These are phyloP conservation scores for Austrofundulus limnaeus DNA, from an alignment of 2,113 vertebrate genomes.

Conservation along the genomic window DNA sequence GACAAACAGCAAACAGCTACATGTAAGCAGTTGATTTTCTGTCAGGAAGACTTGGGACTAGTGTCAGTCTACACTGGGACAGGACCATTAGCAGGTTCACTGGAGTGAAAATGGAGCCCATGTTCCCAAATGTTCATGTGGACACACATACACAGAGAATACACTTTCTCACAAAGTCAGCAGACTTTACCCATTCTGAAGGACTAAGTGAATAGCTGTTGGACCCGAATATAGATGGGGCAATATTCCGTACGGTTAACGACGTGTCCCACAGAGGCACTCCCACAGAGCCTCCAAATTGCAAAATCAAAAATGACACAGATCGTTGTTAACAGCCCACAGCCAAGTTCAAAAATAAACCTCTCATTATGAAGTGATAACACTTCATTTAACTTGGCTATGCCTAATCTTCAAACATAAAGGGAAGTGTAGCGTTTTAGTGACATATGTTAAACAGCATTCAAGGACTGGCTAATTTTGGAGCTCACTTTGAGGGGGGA, in stretches of 20 bases:
- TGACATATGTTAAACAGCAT: not conserved
- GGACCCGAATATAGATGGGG: constrained; percentile 2
- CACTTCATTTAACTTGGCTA: constrained; percentile 12
- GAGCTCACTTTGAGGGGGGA: not conserved
- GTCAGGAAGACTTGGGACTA: constrained; percentile 64
- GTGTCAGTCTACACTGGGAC: constrained; percentile 61
- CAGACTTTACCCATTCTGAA: not conserved
- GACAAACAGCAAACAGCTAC: constrained; percentile 63
- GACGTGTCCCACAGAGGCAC: constrained; percentile 41
- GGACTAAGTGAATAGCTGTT: constrained; percentile 14
- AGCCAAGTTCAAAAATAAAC: constrained; percentile 39
- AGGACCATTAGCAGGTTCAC: constrained; percentile 66
- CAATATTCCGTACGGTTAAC: constrained; percentile 28
- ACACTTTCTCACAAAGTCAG: not conserved
- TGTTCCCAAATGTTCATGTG: constrained; percentile 35
- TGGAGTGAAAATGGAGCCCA: constrained; percentile 64
- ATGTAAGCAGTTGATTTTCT: constrained; percentile 74
- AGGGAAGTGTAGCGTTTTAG: constrained; percentile 2
- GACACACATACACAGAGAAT: constrained; percentile 7
- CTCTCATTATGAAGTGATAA: constrained; percentile 26
- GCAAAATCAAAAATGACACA: constrained; percentile 42
- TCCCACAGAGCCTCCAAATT: constrained; percentile 43
- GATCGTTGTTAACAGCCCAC: constrained; percentile 43
- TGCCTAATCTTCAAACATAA: constrained; percentile 3
- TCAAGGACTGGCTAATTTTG: constrained; percentile 2